Evolutionary conservation across 2,888 invertebrate genomes (phyloP), one percentile per base, ranked within the genome.

Genomic region (Noctua fimbriata): DNA sequence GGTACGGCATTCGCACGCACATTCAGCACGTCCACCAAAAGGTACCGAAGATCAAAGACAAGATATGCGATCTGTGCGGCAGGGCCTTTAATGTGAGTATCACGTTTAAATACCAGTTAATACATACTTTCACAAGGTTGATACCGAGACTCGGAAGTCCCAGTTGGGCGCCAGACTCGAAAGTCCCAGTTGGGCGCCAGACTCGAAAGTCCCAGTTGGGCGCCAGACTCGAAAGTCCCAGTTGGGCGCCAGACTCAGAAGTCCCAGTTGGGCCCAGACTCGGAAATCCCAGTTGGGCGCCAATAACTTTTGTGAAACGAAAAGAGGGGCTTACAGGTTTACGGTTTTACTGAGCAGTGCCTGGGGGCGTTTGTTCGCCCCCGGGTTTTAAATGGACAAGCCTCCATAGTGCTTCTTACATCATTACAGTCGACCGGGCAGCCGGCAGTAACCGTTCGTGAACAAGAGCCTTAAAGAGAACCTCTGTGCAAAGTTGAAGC

Each of bases 61-160:
- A 95, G 83, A 93, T 95, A 3, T 96, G 95, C 66, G 94, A 94
- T 55, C 88, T 95, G 0, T 96, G 95, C 55, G 94, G 95, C 0
- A 82, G 94, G 12, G 94, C 92, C 0, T 94, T 89, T 69, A 74
- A 76, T 71, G 89, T 89, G 16, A 89, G 90, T 89, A 82, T 66
- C 12, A n/a, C 18, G 16, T 63, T 52, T 0, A 21, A 21, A 0
- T 21, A 52, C 52, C 52, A 52, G 52, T 49, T 49, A 49, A 24
- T 52, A 24, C 52, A 21, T 52, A 21, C 52, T 18, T 21, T 52
- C 18, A 6, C 18, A 52, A 52, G 7, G 52, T 52, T 52, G 52
- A 21, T 7, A 52, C 52, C 21, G 52, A 24, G 21, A 24, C 21
- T 52, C 52, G 0, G 7, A 55, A 24, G 4, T 55, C 55, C 55